Base-by-base conservation (phyloP, 2,113 vertebrate genomes). In the Otus sunia region DNA sequence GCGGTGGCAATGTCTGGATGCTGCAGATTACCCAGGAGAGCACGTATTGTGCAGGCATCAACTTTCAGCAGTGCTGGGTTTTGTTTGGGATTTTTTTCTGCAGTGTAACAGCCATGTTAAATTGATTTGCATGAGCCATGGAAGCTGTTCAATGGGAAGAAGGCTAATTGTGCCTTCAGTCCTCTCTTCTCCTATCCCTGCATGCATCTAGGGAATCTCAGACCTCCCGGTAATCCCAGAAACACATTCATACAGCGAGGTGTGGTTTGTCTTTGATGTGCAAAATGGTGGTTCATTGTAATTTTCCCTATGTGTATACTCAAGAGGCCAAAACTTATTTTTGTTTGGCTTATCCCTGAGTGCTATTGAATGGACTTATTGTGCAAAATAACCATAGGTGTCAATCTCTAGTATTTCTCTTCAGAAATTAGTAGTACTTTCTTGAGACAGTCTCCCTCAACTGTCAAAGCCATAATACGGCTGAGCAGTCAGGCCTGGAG, bases 371-470 rank as follows among this genome's bases (percentile, higher is more conserved):
- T 69, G 79, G 86, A 37, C 58, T 96, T 94, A 91, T n/a, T 94
- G 92, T 89, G 66, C 8, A 21, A 96, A 96, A 96, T 97, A 97
- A 91, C 73, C 12, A 1, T 36, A 68, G 89, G 59, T 91, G 96
- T 96, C 84, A 96, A n/a, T 96, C 97, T 96, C 82, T 84, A 63
- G 21, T 76, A 58, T 45, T 95, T 93, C 90, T 94, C 82, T 87
- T 97, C 69, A 17, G 14, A 96, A 97, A 94, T 95, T 96, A 97
- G 92, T 95, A 91, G 86, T 91, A 66, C 60, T 95, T 95, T 88
- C 90, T 76, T 72, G 83, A 98, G 95, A 91, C 91, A 73, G 73
- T 77, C 63, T 95, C 59, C 85, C 45, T 97, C 90, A 89, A 47
- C 85, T 95, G 96, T 97, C 96, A 97, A 89, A 96, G 74, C 56